phyloP scores from a whole-genome alignment of 2,888 invertebrate species.

The Drosophila dives region DNA sequence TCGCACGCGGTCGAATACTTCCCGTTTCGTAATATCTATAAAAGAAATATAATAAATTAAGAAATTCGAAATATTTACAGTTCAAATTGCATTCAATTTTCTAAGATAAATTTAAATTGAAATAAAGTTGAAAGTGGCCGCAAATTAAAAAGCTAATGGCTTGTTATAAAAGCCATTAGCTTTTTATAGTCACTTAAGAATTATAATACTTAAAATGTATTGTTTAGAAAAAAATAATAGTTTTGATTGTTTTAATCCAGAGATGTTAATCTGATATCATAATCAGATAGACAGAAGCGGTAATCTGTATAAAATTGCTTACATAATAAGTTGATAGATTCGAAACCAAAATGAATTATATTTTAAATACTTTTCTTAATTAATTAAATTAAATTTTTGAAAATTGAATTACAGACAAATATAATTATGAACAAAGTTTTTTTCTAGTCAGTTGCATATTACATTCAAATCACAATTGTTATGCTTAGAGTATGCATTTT shows the following conservation, averaged over 20 bases:
- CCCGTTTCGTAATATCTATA: slow-evolving; percentile 98
- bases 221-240: no score
- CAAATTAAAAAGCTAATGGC: no score
- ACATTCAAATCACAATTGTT: background rate
- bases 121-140: background rate
- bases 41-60: background rate
- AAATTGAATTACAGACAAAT: background rate
- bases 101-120: background rate
- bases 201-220: no score
- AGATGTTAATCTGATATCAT: no score
- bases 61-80: background rate
- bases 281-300: no score
- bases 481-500: background rate
- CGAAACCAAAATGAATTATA: no score
- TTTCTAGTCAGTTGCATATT: background rate
- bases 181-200: no score
- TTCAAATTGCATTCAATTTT: background rate
- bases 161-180: no score
- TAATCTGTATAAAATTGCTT: no score
- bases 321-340: no score
- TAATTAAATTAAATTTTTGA: background rate
- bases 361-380: no score
- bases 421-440: background rate
- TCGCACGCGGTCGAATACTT: slow-evolving; percentile 97
- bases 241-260: no score